Evolutionary conservation across 2,888 invertebrate species (phyloP), one percentile per base, ranked within the genome.

Genomic region (Drosophila anomalipes): DNA sequence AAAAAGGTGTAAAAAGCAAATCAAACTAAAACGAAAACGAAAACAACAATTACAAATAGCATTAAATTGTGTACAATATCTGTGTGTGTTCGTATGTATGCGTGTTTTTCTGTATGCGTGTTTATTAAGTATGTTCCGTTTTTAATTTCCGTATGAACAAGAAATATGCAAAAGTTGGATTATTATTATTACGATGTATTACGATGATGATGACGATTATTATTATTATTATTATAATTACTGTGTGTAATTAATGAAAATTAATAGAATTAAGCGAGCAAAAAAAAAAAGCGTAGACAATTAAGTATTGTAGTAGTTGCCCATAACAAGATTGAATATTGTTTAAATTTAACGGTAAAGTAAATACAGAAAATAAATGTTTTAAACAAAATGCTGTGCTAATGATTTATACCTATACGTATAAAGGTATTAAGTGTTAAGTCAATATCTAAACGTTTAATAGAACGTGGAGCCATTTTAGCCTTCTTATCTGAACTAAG

Each of bases 261-360:
- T 79, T 75, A 75, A 28, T 86, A 83, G 68, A 51, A 35, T 16
- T 88, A 90, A 88, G 90, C 53, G 4, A 47, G 26, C 22, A 22
- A 22, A 22, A 69, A 69, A 63, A 59, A 77, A 67, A 54, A 35
- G 44, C 39, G 3, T 89, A 89, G 88, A 71, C 47, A 79, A 81
- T 88, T 86, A 86, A 90, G 88, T 86, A 81, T 73, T 85, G 82
- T 84, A 87, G 83, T 86, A 86, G 86, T 83, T 89, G 83, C 88
- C 86, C 81, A 70, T 81, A 90, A 90, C 81, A 90, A 75, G 83
- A 86, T 86, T 88, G 86, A 86, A 90, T 86, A 90, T 86, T 86
- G 90, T 86, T 86, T 90, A 76, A 79, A 86, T 71, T 72, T 77
- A 89, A 85, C 44, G 80, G 63, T 86, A 73, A 90, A 83, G 74